Evolutionary conservation across 2,888 invertebrate species (phyloP).

Genomic region (Cryptus armator): DNA sequence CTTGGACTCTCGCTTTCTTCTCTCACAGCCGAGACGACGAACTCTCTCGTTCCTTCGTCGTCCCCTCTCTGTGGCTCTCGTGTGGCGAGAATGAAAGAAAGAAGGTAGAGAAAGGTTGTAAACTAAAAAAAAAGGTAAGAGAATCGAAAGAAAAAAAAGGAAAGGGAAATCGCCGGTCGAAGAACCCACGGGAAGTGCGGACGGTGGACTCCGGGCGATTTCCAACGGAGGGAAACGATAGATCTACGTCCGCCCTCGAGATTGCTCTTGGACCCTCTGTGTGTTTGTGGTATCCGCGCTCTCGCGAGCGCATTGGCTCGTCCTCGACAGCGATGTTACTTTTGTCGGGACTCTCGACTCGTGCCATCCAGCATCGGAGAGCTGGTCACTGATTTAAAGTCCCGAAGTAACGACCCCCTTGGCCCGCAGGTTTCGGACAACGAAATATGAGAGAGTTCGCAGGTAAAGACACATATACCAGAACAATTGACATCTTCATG

Average conservation of each 20-base stretch:
- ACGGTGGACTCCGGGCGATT: slow-evolving; percentile 72
- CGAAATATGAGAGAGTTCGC: slow-evolving; percentile 57
- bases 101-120: slow-evolving; percentile 12
- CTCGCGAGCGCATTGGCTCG: not conserved
- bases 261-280: slow-evolving; percentile 57
- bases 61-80: not conserved
- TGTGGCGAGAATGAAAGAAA: not conserved
- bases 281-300: slow-evolving; percentile 32
- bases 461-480: slow-evolving; percentile 63
- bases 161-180: slow-evolving; percentile 61
- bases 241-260: slow-evolving; percentile 78
- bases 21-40: slow-evolving; percentile 31
- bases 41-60: not conserved
- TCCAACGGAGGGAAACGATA: slow-evolving; percentile 74
- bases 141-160: slow-evolving; percentile 1
- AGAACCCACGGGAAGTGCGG: slow-evolving; percentile 64
- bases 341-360: slow-evolving; percentile 49
- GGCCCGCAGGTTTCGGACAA: slow-evolving; percentile 30
- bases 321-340: slow-evolving; percentile 51
- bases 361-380: slow-evolving; percentile 36
- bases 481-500: slow-evolving; percentile 76
- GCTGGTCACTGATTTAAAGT: slow-evolving; percentile 63
- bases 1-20: slow-evolving; percentile 66
- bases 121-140: slow-evolving; percentile 29
- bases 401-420: slow-evolving; percentile 59